These are phyloP conservation scores for Agrypnus murinus DNA, from an alignment of 2,888 invertebrate species.

Conservation along the genomic window DNA sequence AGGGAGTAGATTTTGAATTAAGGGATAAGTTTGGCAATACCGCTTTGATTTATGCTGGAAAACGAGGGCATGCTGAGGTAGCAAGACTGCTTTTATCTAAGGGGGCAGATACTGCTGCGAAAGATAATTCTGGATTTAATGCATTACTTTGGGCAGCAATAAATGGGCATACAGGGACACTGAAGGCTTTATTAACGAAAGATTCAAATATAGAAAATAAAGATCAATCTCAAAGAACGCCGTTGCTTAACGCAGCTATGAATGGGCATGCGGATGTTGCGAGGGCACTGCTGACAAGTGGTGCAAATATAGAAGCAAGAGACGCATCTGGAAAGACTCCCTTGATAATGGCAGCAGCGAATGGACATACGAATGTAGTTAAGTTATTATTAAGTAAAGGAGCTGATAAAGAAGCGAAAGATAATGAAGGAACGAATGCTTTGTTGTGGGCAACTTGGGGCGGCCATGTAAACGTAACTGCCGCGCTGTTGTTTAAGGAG, in stretches of 20 bases:
- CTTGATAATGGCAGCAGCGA: no score
- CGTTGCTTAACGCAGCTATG: background rate
- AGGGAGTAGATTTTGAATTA: background rate
- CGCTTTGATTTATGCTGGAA: background rate
- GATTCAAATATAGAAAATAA: background rate
- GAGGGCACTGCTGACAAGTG: no score
- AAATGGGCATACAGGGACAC: background rate
- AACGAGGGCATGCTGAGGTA: background rate
- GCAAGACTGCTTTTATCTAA: background rate
- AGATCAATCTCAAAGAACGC: background rate
- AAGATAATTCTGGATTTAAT: background rate
- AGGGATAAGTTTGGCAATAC: background rate
- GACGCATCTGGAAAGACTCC: no score
- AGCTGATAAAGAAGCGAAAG: no score
- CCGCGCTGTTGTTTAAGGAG: no score
- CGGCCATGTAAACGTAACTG: no score
- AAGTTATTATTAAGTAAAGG: constrained; percentile 88
- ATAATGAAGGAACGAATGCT: no score
- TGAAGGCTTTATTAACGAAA: background rate
- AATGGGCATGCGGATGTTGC: no score
- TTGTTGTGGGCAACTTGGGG: no score
- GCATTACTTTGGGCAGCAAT: background rate
- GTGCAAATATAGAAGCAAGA: no score
- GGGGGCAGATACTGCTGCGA: background rate
- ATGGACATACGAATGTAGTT: constrained; percentile 87